Evolutionary conservation across 2,797 vertebrate species (phyloP), one percentile per base, ranked within the genome.

Genomic region (Phrynocephalus guinanensis): DNA sequence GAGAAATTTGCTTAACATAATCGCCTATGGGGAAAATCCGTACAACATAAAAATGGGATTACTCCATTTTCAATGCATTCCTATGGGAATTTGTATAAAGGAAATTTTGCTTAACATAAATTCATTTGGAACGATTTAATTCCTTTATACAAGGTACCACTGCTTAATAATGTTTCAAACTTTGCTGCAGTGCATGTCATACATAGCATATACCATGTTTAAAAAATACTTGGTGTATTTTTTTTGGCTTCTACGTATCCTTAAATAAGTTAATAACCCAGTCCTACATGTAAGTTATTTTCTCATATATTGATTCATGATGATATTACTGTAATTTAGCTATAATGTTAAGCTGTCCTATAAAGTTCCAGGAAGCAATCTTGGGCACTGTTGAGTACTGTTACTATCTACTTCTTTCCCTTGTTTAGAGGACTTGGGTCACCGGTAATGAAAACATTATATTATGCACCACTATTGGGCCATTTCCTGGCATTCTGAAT

Each of bases 151-250:
- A 44, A 44, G 38, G 38, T 44, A 44, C 38, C 38, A 44, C 38
- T 44, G 38, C 2, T 24, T 48, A 20, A 60, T 26, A 72, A 5
- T 3, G n/a, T 26, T 26, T 63, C 33, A 78, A 9, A n/a, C 6
- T 83, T 50, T 28, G 15, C 28, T 73, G 18, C 48, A 28, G 11
- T 70, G 28, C 18, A 70, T 15, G n/a, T 63, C 33, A 79, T 50
- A 63, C n/a, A 4, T 15, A 48, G 15, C 28, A 2, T 75, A 7
- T 48, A 16, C 20, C n/a, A n/a, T 71, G 52, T 76, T 84, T 76
- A 70, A 56, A 30, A 79, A 72, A 73, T 63, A 79, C 60, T 33
- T 72, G 50, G 56, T 87, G 79, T 85, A 76, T 60, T 84, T 52
- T 0, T 0, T 56, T 30, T 83, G 77, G 20, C 22, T 83, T 26